A percentile compares a stretch with the other conserved stretches of the same genome.
phyloP scores from a whole-genome alignment of 1,140 invertebrate genomes.

The Probaryconus sp. region DNA sequence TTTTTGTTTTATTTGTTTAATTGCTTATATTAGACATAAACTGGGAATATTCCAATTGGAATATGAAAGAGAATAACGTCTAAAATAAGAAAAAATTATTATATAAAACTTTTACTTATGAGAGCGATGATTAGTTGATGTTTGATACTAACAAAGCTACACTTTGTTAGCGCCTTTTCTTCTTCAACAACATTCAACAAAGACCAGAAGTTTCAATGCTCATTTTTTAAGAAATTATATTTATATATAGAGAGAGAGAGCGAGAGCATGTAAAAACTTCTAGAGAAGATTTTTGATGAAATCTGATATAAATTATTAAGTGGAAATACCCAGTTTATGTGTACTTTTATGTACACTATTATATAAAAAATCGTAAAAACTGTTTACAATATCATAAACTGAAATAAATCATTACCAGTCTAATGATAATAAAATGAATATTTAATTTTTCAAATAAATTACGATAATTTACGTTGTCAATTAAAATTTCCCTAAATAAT shows the following conservation, averaged over 20 bases:
- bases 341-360: slow-evolving; percentile 25
- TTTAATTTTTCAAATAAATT: slow-evolving; percentile 42
- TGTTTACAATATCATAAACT: slow-evolving; percentile 44
- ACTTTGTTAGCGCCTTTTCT: too few species aligned
- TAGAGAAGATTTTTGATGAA: too few species aligned
- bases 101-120: slow-evolving; percentile 9
- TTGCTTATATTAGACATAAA: slow-evolving; percentile 20
- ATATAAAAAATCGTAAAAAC: slow-evolving; percentile 58
- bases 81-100: not conserved
- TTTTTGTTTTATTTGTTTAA: slow-evolving; percentile 7
- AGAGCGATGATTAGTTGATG: too few species aligned
- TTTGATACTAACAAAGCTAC: too few species aligned
- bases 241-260: too few species aligned
- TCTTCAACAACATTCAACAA: too few species aligned
- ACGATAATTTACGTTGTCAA: slow-evolving; percentile 43
- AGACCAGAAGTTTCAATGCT: too few species aligned
- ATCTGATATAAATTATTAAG: not conserved
- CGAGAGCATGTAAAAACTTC: too few species aligned
- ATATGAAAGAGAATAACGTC: too few species aligned
- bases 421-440: slow-evolving; percentile 35
- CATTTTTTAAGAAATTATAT: too few species aligned
- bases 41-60: not conserved
- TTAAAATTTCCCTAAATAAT: slow-evolving; percentile 58
- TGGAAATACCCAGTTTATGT: not conserved
- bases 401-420: slow-evolving; percentile 49